Evolutionary conservation across 2,888 invertebrate genomes (phyloP), one percentile per base, ranked within the genome.

Genomic region (Falcaria lacertinaria): DNA sequence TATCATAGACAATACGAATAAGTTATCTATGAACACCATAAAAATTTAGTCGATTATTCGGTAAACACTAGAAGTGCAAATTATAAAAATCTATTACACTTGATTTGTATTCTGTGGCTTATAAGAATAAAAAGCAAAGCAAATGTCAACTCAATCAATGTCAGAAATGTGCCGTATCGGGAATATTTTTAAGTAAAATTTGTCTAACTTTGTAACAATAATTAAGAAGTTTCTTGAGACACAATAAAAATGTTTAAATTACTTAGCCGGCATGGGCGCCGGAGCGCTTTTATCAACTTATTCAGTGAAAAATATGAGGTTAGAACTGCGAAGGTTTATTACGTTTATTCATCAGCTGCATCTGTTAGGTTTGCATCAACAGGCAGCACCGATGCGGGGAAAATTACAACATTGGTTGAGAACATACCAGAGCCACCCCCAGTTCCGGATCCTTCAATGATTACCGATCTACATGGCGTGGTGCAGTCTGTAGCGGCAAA

Each of bases 381-480:
- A 22, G 63, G 59, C 17, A 57, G 57, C 5, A 64, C 25, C 35
- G 81, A 85, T 60, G 60, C 56, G 4, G 75, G 68, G 3, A 86
- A 84, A 58, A 67, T 60, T 34, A 34, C 57, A 33, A 56, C 70
- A 5, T 43, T 83, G 17, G 41, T 74, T 5, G 89, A 89, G 14
- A 74, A 61, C 51, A 84, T 89, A 67, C 89, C 89, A 33, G 89
- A 89, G 60, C 83, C 89, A 6, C 89, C 89, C 5, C 85, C 88
- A 6, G 71, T 88, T 14, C 89, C 89, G 2, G 83, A 86, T 50
- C 65, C 76, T n/a, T 57, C 79, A 0, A 60, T 67, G 38, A 48
- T 80, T 35, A 50, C 60, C 15, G 78, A 80, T 41, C 54, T 85
- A 45, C 69, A 78, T 35, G 86, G 80, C 47, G 67, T 80, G 4